Evolutionary conservation across 1,140 invertebrate genomes (phyloP).

Genomic region (Drosophila carrolli): DNA sequence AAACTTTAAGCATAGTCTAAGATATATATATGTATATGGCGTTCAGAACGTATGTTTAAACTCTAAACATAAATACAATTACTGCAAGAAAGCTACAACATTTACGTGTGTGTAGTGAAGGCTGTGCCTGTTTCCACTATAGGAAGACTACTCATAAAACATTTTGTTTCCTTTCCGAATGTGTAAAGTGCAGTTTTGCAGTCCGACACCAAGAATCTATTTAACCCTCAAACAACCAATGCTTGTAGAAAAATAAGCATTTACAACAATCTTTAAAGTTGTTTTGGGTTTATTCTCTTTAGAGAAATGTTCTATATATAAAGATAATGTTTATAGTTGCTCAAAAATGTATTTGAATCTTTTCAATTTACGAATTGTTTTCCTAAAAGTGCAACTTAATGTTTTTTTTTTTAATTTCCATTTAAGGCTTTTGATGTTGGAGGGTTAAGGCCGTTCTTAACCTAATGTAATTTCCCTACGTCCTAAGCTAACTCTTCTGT

Average conservation of each 20-base stretch:
- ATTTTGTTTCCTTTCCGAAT: conserved; percentile 23
- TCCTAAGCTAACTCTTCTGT: conserved; percentile 49
- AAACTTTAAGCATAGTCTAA: conserved; percentile 70
- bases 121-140: conserved; percentile 51
- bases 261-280: too few relatives aligned
- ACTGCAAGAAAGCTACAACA: conserved; percentile 59
- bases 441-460: conserved; percentile 42
- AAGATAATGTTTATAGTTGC: neutral
- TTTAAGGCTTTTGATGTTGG: neutral
- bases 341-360: too few relatives aligned
- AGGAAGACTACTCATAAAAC: conserved; percentile 40
- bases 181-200: conserved; percentile 14
- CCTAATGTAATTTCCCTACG: conserved; percentile 64
- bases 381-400: neutral
- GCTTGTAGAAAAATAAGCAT: neutral
- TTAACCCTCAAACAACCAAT: conserved; percentile 20
- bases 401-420: neutral
- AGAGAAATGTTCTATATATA: neutral
- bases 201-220: conserved; percentile 30
- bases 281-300: too few relatives aligned
- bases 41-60: conserved; percentile 70
- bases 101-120: conserved; percentile 59
- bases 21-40: conserved; percentile 64
- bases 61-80: conserved; percentile 71
- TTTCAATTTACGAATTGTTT: neutral